Base-by-base conservation (phyloP, 2,797 vertebrate genomes). In the Oreochromis mossambicus region DNA sequence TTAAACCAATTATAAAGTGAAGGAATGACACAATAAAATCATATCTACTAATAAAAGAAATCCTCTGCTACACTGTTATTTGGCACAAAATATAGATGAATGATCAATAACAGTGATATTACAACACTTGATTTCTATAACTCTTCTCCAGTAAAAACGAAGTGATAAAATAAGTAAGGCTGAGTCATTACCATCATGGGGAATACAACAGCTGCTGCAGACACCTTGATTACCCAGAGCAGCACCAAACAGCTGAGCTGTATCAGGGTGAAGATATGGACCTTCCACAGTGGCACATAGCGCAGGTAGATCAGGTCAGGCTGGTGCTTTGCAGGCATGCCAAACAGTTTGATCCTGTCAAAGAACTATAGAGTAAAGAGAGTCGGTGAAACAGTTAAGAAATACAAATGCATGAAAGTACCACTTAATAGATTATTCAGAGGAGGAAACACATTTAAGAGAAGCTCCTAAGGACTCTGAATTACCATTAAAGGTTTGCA, bases 261-360 rank as follows among this genome's bases (percentile, higher is more conserved):
- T 89, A 99, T 93, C 81, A 98, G 95, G 1, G 98, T 99, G 94
- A 99, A 99, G 80, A 97, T 90, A 6, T 99, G 98, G 48, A 99
- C 98, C 92, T 99, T 99, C 98, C 98, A 99, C 75, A 99, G 96
- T 0, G 98, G 98, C 51, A 99, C 98, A 0, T 99, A 98, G 56
- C 98, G 98, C 19, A 99, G 96, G 89, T 98, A 99, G 87, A 99
- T 99, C 46, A 99, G 93, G 84, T 99, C 98, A 0, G 98, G 97
- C 48, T 99, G 98, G 94, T 99, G 98, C 89, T 99, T 99, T 63
- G 98, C 96, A 1, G 98, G 98, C 98, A 99, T 99, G 75, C 97
- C 98, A 41, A 99, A 99, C 29, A 99, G 92, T 90, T 97, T 98
- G 92, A 99, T 98, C 75, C 98, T 97, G 91, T 99, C 98, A 92